Base-by-base conservation (phyloP, 1,140 invertebrate species). In the Lasaia peninsularis region DNA sequence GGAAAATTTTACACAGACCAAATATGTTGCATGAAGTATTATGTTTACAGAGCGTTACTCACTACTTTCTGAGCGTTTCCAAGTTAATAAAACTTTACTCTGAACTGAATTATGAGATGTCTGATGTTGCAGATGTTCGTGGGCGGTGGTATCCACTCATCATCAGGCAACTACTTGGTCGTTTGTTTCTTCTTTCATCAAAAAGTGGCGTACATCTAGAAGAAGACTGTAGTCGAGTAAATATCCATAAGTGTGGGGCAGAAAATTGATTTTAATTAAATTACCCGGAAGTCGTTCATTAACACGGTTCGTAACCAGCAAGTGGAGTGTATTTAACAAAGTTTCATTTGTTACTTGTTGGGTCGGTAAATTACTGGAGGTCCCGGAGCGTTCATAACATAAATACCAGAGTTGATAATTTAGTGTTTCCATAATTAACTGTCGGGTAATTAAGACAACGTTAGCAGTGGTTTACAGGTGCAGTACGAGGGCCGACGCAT, bases 361-460 rank as follows among this genome's bases (percentile, higher is more conserved):
- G 16, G 37, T 44, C 16, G 16, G 18, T 44, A 44, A 44, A 44
- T 44, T 18, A 20, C 16, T 44, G 16, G 16, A 44, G 37, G 37
- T 44, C 37, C 18, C 11, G 37, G 37, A 18, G 37, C 18, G 18
- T 44, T 44, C 37, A 44, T 44, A 44, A 20, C 37, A 44, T 20
- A 44, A 44, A 44, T 44, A 44, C 37, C 37, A 18, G 16, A 16
- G 12, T 44, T 20, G 37, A 44, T 44, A 44, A 44, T 44, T 44
- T 44, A 44, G 37, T 44, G 37, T 44, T 44, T 44, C 37, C 37
- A 44, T 44, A 44, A 44, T 44, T 44, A 44, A 20, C 40, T 18
- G 40, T 44, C 40, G 20, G 18, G 40, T 20, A 44, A 44, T 44
- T 44, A 44, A 44, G 40, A 44, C 40, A 44, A 44, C 40, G 40